Base-by-base conservation (phyloP, 2,888 invertebrate species). In the Eulithis prunata region DNA sequence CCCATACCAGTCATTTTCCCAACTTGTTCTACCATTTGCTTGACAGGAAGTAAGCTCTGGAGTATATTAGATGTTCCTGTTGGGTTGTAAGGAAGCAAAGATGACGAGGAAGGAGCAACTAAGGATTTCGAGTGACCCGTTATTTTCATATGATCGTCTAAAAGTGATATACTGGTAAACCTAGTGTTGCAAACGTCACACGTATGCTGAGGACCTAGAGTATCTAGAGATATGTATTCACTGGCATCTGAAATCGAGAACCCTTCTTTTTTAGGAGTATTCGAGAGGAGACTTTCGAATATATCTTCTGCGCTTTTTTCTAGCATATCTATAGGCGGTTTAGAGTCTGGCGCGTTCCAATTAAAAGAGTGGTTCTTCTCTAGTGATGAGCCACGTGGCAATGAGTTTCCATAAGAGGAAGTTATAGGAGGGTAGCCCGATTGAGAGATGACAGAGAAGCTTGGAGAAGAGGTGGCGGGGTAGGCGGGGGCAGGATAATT, bases 161-260 rank as follows among this genome's bases (percentile, higher is more conserved):
- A 75, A 41, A 94, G 84, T 0, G 92, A 85, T 52, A 93, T 84
- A 69, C 94, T 93, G 13, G 94, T 94, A 79, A 94, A 95, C 67
- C 94, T 93, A 41, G 94, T 94, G 71, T 94, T 94, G 78, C 95
- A 95, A 2, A 94, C 89, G 8, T 95, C 94, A 78, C 95, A 95
- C 0, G 94, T 93, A 66, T 92, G 94, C 60, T 94, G 94, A 0
- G 94, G 94, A 1, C 95, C 95, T 71, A 95, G 84, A 38, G 93
- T 94, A 67, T 95, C 95, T 68, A 95, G 83, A 0, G 95, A 95
- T 70, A 95, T 95, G 75, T 95, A 95, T 84, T 95, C 95, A 67
- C 94, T 95, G 0, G 88, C 85, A 68, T 92, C 88, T 12, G 89
- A 84, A 68, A 92, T 43, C 32, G 84, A 82, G 60, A 83, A 75